Conservation (phyloP, 2,113 vertebrate species). For the Lota lota region DNA sequence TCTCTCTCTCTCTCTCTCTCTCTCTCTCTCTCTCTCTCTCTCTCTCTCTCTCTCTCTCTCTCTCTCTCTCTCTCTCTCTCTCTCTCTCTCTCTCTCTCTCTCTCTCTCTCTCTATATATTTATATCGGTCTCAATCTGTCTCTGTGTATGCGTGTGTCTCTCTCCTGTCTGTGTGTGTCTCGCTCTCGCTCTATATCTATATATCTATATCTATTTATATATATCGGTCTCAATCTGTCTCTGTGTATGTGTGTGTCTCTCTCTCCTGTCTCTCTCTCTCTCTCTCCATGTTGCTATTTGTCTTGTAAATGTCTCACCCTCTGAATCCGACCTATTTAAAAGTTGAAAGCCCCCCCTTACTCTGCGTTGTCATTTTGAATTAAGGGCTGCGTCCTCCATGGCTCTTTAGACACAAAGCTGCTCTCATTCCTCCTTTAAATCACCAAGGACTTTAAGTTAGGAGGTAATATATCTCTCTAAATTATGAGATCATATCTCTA, state of each 20-base stretch:
- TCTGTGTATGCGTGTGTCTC: background rate
- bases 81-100: background rate
- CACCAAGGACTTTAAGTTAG: constrained; percentile 57
- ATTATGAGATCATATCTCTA: no score
- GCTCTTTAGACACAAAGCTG: constrained; percentile 8
- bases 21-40: constrained; percentile 3
- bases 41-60: constrained; percentile 1
- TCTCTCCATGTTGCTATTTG: constrained; percentile 3
- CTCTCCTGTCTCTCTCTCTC: background rate
- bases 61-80: constrained; percentile 15
- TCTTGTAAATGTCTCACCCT: background rate
- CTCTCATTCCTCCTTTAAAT: constrained; percentile 42
- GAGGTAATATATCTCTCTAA: constrained; percentile 20
- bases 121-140: background rate
- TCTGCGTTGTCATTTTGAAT: constrained; percentile 60
- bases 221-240: background rate
- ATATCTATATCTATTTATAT: background rate
- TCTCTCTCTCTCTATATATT: constrained; percentile 6
- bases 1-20: constrained; percentile 31
- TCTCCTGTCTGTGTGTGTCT: background rate
- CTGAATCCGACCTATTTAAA: background rate
- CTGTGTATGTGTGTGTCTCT: background rate
- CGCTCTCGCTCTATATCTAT: background rate
- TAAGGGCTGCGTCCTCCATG: constrained; percentile 59
- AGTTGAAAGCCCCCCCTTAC: background rate